A percentile compares a stretch with the other conserved stretches of the same genome.
Conservation (phyloP, 2,888 invertebrate species). For the Platycnemis pennipes region DNA sequence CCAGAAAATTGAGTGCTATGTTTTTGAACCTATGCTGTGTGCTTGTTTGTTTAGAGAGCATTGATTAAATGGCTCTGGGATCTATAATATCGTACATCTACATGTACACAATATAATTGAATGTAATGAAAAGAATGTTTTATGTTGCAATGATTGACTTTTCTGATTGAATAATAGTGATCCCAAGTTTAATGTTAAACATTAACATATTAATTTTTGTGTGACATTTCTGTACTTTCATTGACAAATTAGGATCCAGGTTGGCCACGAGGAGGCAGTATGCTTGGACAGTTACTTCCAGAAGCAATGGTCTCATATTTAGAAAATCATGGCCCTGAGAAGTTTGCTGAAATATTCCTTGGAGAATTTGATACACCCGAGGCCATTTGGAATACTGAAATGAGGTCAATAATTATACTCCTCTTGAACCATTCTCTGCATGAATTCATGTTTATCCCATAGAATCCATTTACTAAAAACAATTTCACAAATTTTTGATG, state of each 20-base stretch:
- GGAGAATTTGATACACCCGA: conserved; percentile 99
- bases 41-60: too few relatives aligned
- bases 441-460: background rate
- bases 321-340: conserved; percentile 98
- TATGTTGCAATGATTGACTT: too few relatives aligned
- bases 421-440: background rate
- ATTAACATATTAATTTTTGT: too few relatives aligned
- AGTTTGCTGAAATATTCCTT: conserved; percentile 98
- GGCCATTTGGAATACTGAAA: conserved; percentile 99
- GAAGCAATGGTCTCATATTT: conserved; percentile 99
- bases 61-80: too few relatives aligned
- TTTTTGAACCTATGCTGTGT: too few relatives aligned
- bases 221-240: background rate
- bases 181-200: too few relatives aligned
- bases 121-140: too few relatives aligned
- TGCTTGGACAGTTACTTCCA: conserved; percentile 95
- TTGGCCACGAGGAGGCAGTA: conserved; percentile 80
- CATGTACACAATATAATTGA: too few relatives aligned
- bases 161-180: too few relatives aligned
- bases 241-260: conserved; percentile 28
- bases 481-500: background rate
- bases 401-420: conserved; percentile 84
- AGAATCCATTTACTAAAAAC: background rate
- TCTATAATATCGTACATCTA: too few relatives aligned
- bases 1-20: too few relatives aligned